Base-by-base conservation (phyloP, 2,113 vertebrate genomes). In the Sander vitreus region DNA sequence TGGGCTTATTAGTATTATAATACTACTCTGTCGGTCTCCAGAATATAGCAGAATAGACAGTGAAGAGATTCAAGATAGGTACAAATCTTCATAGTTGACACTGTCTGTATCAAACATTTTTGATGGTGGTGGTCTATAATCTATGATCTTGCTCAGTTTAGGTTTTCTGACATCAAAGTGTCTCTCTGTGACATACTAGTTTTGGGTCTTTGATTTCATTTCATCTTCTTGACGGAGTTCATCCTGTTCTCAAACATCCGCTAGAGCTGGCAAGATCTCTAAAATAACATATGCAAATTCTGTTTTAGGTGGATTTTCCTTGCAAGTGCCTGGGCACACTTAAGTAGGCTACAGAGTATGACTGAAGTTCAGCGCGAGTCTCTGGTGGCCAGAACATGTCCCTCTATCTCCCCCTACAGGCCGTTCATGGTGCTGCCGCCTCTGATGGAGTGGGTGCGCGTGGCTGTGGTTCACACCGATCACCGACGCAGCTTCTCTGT, bases 401-500 rank as follows among this genome's bases (percentile, higher is more conserved):
- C 43, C 50, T 80, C 75, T 92, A 80, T 92, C 91, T 91, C 94
- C 93, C 83, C 90, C 90, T 89, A 64, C 96, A 99, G 98, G 97
- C 98, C 98, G 0, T 99, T 99, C 91, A 93, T 98, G 82, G 96
- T 98, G 92, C 97, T 98, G 93, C 98, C 98, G 0, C 97, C 98
- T 6, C 92, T 99, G 93, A 99, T 99, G 97, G 98, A 99, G 94
- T 99, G 98, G 98, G 97, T 98, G 57, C 96, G 98, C 33, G 98
- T 98, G 81, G 96, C 98, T 0, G 95, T 97, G 92, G 98, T 97
- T 60, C 98, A 99, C 62, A 97, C 97, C 0, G 98, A 97, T 76
- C 97, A 99, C 95, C 96, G 98, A 11, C 97, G 98, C 94, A 98
- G 98, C 86, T 97, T 97, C 95, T 98, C 97, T 4, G 97, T 99